Evolutionary conservation across 92 coral and sea anemone genomes (phyloP).

Genomic region (Ricordea florida): DNA sequence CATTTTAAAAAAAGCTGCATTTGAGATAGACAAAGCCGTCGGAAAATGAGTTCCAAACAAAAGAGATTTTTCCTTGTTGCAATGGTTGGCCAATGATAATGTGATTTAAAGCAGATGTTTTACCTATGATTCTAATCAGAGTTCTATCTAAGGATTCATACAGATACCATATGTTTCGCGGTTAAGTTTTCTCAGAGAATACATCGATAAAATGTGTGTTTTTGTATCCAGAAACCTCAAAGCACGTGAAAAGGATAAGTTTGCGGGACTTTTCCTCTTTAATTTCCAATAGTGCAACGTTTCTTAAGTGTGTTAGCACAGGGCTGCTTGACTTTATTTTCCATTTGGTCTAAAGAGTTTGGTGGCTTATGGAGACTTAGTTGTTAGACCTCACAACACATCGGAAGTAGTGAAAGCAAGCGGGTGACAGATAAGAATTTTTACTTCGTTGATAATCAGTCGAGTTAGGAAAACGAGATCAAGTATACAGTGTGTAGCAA

Average conservation of each 20-base stretch:
- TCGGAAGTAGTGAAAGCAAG: too few relatives aligned
- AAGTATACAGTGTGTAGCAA: not conserved
- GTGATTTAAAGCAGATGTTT: slow-evolving; percentile 61
- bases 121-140: slow-evolving; percentile 50
- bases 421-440: too few relatives aligned
- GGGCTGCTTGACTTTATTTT: too few relatives aligned
- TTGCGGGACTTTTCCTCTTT: not conserved
- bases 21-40: slow-evolving; percentile 22
- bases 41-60: slow-evolving; percentile 21
- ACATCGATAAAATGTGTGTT: slow-evolving; percentile 73
- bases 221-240: not conserved
- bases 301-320: too few relatives aligned
- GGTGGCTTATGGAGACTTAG: too few relatives aligned
- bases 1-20: slow-evolving; percentile 5
- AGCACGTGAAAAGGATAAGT: not conserved
- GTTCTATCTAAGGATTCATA: slow-evolving; percentile 57
- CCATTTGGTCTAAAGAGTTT: too few relatives aligned
- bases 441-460: too few relatives aligned
- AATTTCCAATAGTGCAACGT: too few relatives aligned
- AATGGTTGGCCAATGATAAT: slow-evolving; percentile 38
- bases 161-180: slow-evolving; percentile 90
- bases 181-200: slow-evolving; percentile 74
- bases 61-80: slow-evolving; percentile 24
- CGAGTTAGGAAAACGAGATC: not conserved
- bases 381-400: too few relatives aligned